Conservation (phyloP, 2,888 invertebrate genomes). For the Aproaerema taeniolella region DNA sequence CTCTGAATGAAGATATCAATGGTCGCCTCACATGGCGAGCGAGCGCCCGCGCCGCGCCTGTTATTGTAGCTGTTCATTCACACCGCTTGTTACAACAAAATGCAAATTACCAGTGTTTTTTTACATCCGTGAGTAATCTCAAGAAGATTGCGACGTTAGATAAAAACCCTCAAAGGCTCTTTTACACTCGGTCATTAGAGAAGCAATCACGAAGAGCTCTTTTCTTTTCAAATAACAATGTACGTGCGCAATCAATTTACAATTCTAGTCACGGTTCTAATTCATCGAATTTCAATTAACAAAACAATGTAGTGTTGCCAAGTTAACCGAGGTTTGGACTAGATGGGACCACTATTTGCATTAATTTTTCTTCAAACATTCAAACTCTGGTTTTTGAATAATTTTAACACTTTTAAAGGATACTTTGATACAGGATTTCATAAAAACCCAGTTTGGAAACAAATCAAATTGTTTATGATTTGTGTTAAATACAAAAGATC, state of each 20-base stretch:
- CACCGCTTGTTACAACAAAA: slow-evolving; percentile 36
- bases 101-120: slow-evolving; percentile 33
- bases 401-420: too few relatives aligned
- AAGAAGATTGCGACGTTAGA: slow-evolving; percentile 20
- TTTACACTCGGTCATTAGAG: slow-evolving; percentile 10
- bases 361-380: too few relatives aligned
- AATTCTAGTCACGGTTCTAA: slow-evolving; percentile 5
- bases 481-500: too few relatives aligned
- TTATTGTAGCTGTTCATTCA: slow-evolving; percentile 53
- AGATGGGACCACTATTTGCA: too few relatives aligned
- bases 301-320: slow-evolving; percentile 5
- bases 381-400: too few relatives aligned
- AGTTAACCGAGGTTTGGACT: too few relatives aligned
- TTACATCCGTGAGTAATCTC: slow-evolving; percentile 24
- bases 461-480: too few relatives aligned
- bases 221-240: not conserved
- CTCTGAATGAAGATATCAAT: slow-evolving; percentile 65
- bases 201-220: slow-evolving; percentile 1
- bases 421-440: too few relatives aligned
- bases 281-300: slow-evolving; percentile 3
- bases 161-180: slow-evolving; percentile 10
- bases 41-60: slow-evolving; percentile 28
- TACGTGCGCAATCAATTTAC: slow-evolving; percentile 3
- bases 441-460: too few relatives aligned
- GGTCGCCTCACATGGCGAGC: slow-evolving; percentile 48